A percentile compares a stretch with the other conserved stretches of the same genome.
phyloP scores from a whole-genome alignment of 2,888 invertebrate species.

The Tetragnatha montana region DNA sequence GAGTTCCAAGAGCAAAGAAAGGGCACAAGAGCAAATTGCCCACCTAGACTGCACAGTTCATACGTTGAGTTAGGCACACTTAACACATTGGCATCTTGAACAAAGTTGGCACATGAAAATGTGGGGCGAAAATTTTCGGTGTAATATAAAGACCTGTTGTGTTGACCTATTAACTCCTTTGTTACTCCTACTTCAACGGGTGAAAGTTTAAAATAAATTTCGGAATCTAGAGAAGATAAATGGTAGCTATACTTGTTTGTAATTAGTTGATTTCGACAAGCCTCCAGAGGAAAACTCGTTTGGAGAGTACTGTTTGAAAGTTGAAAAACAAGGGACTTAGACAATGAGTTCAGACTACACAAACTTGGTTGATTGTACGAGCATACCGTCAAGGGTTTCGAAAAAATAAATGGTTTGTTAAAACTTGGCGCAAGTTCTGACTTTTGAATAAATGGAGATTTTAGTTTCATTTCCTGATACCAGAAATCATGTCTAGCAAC shows the following conservation, averaged over 20 bases:
- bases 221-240: not conserved
- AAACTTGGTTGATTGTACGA: not conserved
- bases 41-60: too few species aligned
- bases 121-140: too few species aligned
- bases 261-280: not conserved
- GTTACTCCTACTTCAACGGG: not conserved
- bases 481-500: slow-evolving; percentile 10
- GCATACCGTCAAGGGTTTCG: not conserved
- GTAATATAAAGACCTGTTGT: too few species aligned
- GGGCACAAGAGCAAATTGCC: too few species aligned
- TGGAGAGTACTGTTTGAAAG: not conserved
- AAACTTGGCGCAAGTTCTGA: not conserved
- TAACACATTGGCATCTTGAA: too few species aligned
- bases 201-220: not conserved
- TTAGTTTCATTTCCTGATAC: slow-evolving; percentile 17
- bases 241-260: not conserved
- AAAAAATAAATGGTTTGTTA: not conserved
- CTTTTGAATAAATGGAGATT: not conserved
- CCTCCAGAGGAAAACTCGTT: not conserved
- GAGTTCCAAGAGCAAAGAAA: too few species aligned
- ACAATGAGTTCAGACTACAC: not conserved
- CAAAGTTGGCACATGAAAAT: too few species aligned
- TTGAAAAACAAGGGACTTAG: not conserved
- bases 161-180: not conserved
- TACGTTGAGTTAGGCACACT: too few species aligned